phyloP scores from a whole-genome alignment of 2,888 invertebrate species.

The Melinaea marsaeus region DNA sequence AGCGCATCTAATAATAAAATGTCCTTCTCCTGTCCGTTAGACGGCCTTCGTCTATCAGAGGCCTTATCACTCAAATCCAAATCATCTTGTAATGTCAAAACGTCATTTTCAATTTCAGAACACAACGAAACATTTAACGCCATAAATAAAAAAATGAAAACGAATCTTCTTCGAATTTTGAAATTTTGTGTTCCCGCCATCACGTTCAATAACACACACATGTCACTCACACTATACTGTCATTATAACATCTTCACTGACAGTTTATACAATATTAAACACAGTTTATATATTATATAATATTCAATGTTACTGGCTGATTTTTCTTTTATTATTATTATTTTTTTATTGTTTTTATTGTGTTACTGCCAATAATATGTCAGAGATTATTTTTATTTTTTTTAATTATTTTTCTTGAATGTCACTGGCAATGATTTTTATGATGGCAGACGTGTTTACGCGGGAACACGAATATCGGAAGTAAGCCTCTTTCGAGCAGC shows the following conservation, averaged over 20 bases:
- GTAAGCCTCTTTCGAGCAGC: constrained; percentile 49
- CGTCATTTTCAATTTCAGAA: constrained; percentile 64
- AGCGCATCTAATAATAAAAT: constrained; percentile 84
- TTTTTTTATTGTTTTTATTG: constrained; percentile 3
- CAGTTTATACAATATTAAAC: constrained; percentile 9
- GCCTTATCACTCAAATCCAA: constrained; percentile 58
- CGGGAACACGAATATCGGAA: constrained; percentile 62
- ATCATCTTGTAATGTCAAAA: constrained; percentile 66
- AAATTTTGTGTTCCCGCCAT: constrained; percentile 50
- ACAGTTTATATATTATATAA: background rate
- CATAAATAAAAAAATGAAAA: constrained; percentile 43
- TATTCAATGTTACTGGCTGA: background rate
- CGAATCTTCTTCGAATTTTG: constrained; percentile 43
- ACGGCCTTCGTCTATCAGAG: constrained; percentile 71
- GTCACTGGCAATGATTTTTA: constrained; percentile 27
- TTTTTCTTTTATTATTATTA: constrained; percentile 4
- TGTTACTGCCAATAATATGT: constrained; percentile 17
- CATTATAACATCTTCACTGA: constrained; percentile 28
- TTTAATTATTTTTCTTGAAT: constrained; percentile 34
- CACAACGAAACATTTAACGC: constrained; percentile 43
- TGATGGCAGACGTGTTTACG: constrained; percentile 51
- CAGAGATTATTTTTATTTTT: constrained; percentile 33
- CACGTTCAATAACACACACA: constrained; percentile 41
- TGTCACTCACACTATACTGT: constrained; percentile 43
- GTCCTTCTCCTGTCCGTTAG: constrained; percentile 85